Evolutionary conservation across 2,888 invertebrate genomes (phyloP), one percentile per base, ranked within the genome.

Genomic region (Ditula angustiorana): DNA sequence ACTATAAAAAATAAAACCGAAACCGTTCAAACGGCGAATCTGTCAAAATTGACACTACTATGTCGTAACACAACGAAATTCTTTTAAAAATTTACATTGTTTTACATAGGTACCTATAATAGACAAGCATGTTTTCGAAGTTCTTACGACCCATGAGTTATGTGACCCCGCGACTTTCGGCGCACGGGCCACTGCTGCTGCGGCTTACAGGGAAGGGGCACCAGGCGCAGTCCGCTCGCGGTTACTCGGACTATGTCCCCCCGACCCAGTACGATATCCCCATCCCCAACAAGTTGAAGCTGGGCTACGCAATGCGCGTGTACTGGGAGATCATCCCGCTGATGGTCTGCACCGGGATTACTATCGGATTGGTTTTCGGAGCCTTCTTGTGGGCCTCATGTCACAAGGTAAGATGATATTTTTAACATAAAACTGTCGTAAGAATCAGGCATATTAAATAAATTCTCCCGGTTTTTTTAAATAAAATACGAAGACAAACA

Each of bases 311-410:
- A 0, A 13, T 87, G 23, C 74, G 37, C 7, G 76, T 70, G 1
- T 81, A 88, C 69, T 91, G 88, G 88, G 92, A 92, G 71, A 81
- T 74, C 0, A 83, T 86, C 16, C 92, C 92, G 0, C 66, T 92
- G 28, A 77, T 90, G 46, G 0, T 81, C 0, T 59, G 70, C 1
- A 86, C 85, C 0, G 62, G 55, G 7, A 23, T 79, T 2, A 69
- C 80, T 0, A 5, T 88, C 0, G 0, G 24, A 0, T 3, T 82
- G 69, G 30, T 37, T n/a, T 1, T 76, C 2, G 10, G 44, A 0
- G 52, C 81, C 2, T 77, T 86, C n/a, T 37, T 74, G 1, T 88
- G 79, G 81, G 74, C 83, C 0, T 69, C 68, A 60, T 77, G 66
- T 26, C 78, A 87, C 69, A 91, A 89, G 83, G 90, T 88, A 70